Conservation (phyloP, 2,888 invertebrate species). For the Heliconius sara region DNA sequence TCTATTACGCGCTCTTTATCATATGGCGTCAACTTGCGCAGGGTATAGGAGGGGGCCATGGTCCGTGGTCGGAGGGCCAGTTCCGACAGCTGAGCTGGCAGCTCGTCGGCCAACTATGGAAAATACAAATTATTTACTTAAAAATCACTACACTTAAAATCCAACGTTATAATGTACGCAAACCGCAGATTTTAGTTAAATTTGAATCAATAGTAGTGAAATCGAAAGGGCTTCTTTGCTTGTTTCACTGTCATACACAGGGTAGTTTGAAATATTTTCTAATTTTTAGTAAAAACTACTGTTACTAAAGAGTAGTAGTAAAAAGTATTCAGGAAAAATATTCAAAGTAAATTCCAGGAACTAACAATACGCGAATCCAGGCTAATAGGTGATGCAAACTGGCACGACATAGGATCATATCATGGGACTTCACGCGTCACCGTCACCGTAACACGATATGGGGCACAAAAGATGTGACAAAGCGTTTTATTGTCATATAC, state of each 20-base stretch:
- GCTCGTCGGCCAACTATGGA: slow-evolving; percentile 72
- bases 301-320: too few relatives aligned
- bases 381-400: slow-evolving; percentile 36
- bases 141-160: slow-evolving; percentile 3
- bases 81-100: slow-evolving; percentile 73
- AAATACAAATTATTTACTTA: slow-evolving; percentile 31
- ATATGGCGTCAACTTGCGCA: slow-evolving; percentile 61
- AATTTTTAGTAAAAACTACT: not conserved
- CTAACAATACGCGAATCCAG: slow-evolving; percentile 25
- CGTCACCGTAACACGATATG: slow-evolving; percentile 39
- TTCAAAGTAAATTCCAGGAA: not conserved
- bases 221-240: slow-evolving; percentile 22
- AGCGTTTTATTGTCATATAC: slow-evolving; percentile 43
- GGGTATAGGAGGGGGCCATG: slow-evolving; percentile 64
- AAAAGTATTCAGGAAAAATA: not conserved
- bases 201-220: slow-evolving; percentile 9
- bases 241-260: not conserved
- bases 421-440: slow-evolving; percentile 32
- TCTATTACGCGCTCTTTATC: slow-evolving; percentile 68
- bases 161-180: not conserved
- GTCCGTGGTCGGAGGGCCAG: slow-evolving; percentile 65
- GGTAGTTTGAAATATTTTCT: not conserved
- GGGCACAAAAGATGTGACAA: slow-evolving; percentile 42
- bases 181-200: not conserved
- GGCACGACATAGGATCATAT: slow-evolving; percentile 25